A percentile compares a stretch with the other conserved stretches of the same genome.
These are phyloP conservation scores for Silurus aristotelis DNA, from an alignment of 2,797 vertebrate species.

Conservation along the genomic window DNA sequence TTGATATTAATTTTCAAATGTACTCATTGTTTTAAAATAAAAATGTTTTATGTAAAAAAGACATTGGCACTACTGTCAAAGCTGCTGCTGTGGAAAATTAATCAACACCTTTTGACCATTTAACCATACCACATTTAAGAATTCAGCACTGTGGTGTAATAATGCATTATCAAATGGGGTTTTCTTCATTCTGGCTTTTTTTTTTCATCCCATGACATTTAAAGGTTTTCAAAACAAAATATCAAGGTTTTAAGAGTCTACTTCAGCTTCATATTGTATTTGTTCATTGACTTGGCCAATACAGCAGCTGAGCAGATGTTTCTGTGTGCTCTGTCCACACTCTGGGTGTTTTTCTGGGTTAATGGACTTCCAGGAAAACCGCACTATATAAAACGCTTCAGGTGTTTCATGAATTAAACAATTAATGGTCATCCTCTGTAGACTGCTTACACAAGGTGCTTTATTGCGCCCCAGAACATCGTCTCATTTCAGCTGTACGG, in stretches of 20 bases:
- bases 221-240: not conserved
- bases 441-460: not conserved
- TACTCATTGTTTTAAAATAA: not conserved
- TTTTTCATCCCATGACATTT: too few species aligned
- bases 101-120: not conserved
- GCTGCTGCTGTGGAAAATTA: not conserved
- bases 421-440: not conserved
- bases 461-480: not conserved
- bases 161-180: not conserved
- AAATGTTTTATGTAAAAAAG: not conserved
- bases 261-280: not conserved
- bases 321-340: conserved; percentile 28
- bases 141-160: not conserved
- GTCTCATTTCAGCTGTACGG: not conserved
- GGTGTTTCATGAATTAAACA: conserved; percentile 10
- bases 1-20: not conserved
- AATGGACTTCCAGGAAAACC: conserved; percentile 35
- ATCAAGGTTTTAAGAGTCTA: not conserved
- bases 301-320: conserved; percentile 11
- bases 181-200: not conserved
- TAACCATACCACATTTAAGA: not conserved
- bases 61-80: not conserved
- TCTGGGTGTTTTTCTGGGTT: conserved; percentile 21
- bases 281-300: not conserved
- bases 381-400: not conserved